Evolutionary conservation across 2,888 invertebrate genomes (phyloP).

Genomic region (Ectropis crepuscularia): DNA sequence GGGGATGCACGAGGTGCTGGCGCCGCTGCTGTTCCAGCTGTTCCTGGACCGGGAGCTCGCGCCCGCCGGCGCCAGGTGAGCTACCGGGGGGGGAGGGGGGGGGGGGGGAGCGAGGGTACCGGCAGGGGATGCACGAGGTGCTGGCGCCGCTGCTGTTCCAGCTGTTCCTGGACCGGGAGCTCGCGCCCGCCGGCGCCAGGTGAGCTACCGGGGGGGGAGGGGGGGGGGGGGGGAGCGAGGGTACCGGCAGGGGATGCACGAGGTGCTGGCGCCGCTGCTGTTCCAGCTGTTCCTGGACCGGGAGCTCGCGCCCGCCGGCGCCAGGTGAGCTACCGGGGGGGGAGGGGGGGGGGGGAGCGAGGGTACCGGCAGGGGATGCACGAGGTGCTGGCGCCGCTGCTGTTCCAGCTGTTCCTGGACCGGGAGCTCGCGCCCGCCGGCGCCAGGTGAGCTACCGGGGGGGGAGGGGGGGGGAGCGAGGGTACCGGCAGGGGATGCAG

Average conservation of each 20-base stretch:
- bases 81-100: no score
- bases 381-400: constrained; percentile 91
- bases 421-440: constrained; percentile 76
- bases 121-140: constrained; percentile 96
- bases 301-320: constrained; percentile 62
- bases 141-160: constrained; percentile 92
- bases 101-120: no score
- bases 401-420: constrained; percentile 91
- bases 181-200: constrained; percentile 61
- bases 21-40: constrained; percentile 91
- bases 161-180: constrained; percentile 88
- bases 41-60: constrained; percentile 88
- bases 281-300: constrained; percentile 91
- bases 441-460: constrained; percentile 54
- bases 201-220: constrained; percentile 41
- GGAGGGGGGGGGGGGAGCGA: no score
- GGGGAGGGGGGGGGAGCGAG: no score
- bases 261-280: constrained; percentile 91
- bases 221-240: no score
- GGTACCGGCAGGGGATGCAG: constrained; percentile 92
- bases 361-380: constrained; percentile 95
- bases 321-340: no score
- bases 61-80: constrained; percentile 61
- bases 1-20: constrained; percentile 95
- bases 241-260: constrained; percentile 93